Conservation (phyloP, 1,140 invertebrate species). For the Drosophila guanche region DNA sequence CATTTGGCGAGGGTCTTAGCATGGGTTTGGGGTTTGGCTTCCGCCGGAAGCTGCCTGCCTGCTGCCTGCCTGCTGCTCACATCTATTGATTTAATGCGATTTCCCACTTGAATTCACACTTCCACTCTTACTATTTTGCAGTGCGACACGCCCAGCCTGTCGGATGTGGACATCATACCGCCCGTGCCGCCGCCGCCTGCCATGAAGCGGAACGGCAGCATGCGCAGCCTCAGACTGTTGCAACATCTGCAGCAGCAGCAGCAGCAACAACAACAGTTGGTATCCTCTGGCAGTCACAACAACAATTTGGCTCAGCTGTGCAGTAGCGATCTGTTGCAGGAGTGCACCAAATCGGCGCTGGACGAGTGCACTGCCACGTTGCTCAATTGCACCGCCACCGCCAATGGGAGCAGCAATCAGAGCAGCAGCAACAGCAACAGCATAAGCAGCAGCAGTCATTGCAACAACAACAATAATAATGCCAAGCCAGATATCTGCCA, state of each 20-base stretch:
- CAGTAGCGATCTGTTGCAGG: constrained; percentile 71
- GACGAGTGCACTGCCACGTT: constrained; percentile 76
- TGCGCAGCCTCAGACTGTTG: constrained; percentile 71
- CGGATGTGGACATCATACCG: constrained; percentile 80
- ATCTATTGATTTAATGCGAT: constrained; percentile 66
- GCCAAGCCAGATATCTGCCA: constrained; percentile 70
- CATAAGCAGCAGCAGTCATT: constrained; percentile 13
- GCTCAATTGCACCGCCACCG: constrained; percentile 68
- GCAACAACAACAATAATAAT: constrained; percentile 35
- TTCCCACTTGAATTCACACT: constrained; percentile 44
- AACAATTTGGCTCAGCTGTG: constrained; percentile 67
- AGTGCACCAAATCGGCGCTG: constrained; percentile 73
- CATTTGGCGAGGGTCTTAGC: too few relatives aligned
- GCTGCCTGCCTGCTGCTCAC: constrained; percentile 7
- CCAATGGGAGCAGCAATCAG: constrained; percentile 27
- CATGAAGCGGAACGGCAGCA: constrained; percentile 76
- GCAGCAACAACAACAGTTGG: constrained; percentile 33
- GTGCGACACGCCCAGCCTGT: constrained; percentile 74
- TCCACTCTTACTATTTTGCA: constrained; percentile 31
- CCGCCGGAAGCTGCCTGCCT: constrained; percentile 44
- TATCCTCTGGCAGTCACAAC: constrained; percentile 39
- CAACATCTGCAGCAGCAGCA: constrained; percentile 70
- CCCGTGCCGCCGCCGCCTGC: constrained; percentile 77
- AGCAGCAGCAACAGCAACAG: constrained; percentile 5
- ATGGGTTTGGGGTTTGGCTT: constrained; percentile 5